These are phyloP conservation scores for Gallinago stenura DNA, from an alignment of 2,797 vertebrate species.

Conservation along the genomic window DNA sequence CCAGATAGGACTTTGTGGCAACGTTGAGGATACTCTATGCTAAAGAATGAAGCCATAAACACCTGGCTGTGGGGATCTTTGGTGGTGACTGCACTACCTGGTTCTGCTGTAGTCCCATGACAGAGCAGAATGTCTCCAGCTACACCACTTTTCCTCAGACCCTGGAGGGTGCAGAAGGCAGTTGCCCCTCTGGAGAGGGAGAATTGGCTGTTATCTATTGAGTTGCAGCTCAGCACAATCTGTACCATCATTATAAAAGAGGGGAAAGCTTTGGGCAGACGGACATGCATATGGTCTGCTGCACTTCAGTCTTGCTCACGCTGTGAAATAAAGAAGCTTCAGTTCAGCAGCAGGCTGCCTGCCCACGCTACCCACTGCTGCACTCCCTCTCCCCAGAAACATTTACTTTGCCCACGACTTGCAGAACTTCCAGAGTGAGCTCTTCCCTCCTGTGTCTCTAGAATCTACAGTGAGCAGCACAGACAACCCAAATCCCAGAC, in stretches of 20 bases:
- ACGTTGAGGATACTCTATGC: background rate
- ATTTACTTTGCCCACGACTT: background rate
- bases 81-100: background rate
- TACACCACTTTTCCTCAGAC: background rate
- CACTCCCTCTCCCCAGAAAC: background rate
- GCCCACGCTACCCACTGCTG: background rate
- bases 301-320: background rate
- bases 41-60: background rate
- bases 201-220: background rate
- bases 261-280: background rate
- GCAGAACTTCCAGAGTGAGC: background rate
- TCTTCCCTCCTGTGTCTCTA: background rate
- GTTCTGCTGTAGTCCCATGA: background rate
- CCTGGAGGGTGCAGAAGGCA: background rate
- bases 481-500: background rate
- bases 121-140: background rate
- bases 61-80: background rate
- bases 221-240: conserved; percentile 2
- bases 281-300: background rate
- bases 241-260: background rate
- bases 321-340: background rate
- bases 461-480: background rate
- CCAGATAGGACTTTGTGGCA: background rate
- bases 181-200: background rate
- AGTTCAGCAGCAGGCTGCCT: background rate